Evolutionary conservation across 2,888 invertebrate species (phyloP), one percentile per base, ranked within the genome.

Genomic region (Sphinx pinastri): DNA sequence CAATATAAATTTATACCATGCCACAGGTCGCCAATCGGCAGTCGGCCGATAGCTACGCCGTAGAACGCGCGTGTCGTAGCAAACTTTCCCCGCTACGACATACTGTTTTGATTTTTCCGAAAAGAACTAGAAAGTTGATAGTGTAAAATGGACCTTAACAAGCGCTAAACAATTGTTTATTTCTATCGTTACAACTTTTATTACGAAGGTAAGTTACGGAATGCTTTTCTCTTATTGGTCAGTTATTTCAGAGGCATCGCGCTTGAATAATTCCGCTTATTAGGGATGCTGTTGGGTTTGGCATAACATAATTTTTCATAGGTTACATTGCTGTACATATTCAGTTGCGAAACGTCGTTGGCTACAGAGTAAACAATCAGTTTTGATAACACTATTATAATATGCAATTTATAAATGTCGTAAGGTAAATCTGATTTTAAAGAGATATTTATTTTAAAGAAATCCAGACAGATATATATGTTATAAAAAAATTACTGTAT

Each of bases 1-100:
- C 52, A 25, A 25, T 25, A 54, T 31, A 67, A 31, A 25, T 69
- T 45, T 19, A 19, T 67, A 70, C 57, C 13, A 54, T 51, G 81
- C 85, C 79, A 88, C 89, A 88, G 87, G 88, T 88, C 79, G 75
- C 74, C 86, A 89, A 88, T 89, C 78, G 68, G 75, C 79, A 89
- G 89, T 89, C 79, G 67, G 75, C 78, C 83, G 76, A 80, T 76
- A 74, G 81, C 88, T 88, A 86, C 88, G 86, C 74, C 85, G 89
- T 87, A 87, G 87, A 73, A 67, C 79, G 74, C 78, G 75, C 86
- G 87, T 80, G 74, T 75, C 78, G 77, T 75, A 76, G 74, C 70
- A 52, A n/a, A 31, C 58, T 52, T 63, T 57, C 70, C 60, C 69
- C 54, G 19, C 75, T 79, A 72, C 69, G 69, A 57, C 55, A 73